phyloP scores from a whole-genome alignment of 2,888 invertebrate species.

The Carterocephalus palaemon region DNA sequence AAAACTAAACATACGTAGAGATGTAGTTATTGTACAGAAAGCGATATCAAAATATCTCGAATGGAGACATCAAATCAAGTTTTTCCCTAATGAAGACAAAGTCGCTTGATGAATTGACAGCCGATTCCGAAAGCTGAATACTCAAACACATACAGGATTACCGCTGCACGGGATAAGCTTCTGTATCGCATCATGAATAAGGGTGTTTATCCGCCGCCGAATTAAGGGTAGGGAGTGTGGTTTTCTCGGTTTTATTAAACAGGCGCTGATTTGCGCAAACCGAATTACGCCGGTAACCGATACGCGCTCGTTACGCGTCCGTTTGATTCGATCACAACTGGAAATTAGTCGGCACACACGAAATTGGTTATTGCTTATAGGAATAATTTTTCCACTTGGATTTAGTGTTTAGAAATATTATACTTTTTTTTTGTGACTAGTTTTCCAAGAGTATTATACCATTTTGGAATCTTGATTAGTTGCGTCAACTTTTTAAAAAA shows the following conservation, averaged over 20 bases:
- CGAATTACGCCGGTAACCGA: slow-evolving; percentile 48
- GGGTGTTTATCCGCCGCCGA: slow-evolving; percentile 19
- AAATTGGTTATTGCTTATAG: slow-evolving; percentile 7
- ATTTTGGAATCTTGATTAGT: too few species aligned
- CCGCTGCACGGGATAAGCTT: background rate
- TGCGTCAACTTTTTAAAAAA: too few species aligned
- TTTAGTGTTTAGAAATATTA: background rate
- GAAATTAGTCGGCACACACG: slow-evolving; percentile 21
- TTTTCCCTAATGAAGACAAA: slow-evolving; percentile 41
- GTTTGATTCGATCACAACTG: slow-evolving; percentile 23
- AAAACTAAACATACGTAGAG: slow-evolving; percentile 6
- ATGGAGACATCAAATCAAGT: slow-evolving; percentile 33
- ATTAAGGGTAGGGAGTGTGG: slow-evolving; percentile 22
- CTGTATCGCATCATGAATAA: slow-evolving; percentile 3
- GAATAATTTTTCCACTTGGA: background rate
- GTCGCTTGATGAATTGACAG: slow-evolving; percentile 31
- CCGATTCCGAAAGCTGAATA: slow-evolving; percentile 27
- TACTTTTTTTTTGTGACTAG: background rate
- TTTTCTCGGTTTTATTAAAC: slow-evolving; percentile 43
- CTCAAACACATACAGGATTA: slow-evolving; percentile 1
- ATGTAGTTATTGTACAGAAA: slow-evolving; percentile 8
- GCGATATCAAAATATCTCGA: slow-evolving; percentile 4
- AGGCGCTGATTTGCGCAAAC: slow-evolving; percentile 53
- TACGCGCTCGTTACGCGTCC: slow-evolving; percentile 44
- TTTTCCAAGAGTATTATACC: too few species aligned